Evolutionary conservation across 2,113 vertebrate genomes (phyloP).

Genomic region (Sebastes schlegelii): DNA sequence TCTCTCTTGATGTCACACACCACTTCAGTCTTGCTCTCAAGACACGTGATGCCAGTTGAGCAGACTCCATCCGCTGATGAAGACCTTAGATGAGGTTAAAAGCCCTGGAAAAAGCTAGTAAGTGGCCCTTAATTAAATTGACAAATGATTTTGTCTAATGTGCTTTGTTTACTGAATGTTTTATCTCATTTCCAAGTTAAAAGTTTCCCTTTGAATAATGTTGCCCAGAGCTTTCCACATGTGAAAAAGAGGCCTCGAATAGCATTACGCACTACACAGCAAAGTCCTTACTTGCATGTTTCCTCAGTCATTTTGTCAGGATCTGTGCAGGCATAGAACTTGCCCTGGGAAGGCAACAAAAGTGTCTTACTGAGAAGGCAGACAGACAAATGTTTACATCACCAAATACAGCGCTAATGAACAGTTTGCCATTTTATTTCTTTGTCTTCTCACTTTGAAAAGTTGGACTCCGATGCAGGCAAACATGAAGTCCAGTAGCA

Average conservation of each 20-base stretch:
- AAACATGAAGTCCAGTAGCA: slow-evolving; percentile 95
- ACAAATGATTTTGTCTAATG: too few species aligned
- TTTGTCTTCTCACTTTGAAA: slow-evolving; percentile 87
- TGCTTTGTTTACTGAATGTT: too few species aligned
- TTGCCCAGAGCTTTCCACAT: background rate
- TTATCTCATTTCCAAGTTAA: too few species aligned
- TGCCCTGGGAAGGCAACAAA: slow-evolving; percentile 83
- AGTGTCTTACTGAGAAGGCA: background rate
- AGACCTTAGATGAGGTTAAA: too few species aligned
- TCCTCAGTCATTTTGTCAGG: slow-evolving; percentile 88
- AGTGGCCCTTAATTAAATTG: too few species aligned
- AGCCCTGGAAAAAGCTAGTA: too few species aligned
- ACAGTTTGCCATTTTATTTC: background rate
- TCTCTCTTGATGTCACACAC: too few species aligned
- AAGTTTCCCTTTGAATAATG: too few species aligned
- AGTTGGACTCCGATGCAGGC: slow-evolving; percentile 96
- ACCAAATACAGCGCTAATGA: background rate
- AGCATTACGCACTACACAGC: background rate
- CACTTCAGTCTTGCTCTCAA: too few species aligned
- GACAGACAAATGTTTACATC: background rate
- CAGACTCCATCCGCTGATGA: too few species aligned
- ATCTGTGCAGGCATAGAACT: slow-evolving; percentile 91
- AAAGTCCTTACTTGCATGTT: slow-evolving; percentile 87
- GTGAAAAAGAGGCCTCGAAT: background rate
- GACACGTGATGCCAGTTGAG: too few species aligned